Base-by-base conservation (phyloP, 1,140 invertebrate species). In the Drosophila lowei region DNA sequence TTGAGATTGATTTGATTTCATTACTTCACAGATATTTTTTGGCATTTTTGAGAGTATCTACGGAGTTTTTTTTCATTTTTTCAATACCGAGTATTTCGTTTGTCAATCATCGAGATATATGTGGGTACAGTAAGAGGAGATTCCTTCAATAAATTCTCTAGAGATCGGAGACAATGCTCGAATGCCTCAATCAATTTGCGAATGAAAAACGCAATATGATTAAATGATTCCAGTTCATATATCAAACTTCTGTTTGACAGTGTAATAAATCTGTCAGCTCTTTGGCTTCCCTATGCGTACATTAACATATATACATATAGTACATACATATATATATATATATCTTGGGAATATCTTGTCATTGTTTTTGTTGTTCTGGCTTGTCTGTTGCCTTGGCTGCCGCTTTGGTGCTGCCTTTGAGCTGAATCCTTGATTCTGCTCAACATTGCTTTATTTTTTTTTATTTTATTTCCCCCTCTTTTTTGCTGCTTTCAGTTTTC, bases 251-350 rank as follows among this genome's bases (percentile, higher is more conserved):
- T 66, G 56, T 73, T 50, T 65, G 62, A 49, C 59, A 75, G 70
- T 75, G 65, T 79, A 79, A 70, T 64, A 79, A 79, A 79, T 79
- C 73, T 65, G 77, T 71, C 77, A 70, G 63, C 49, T 60, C 44
- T 23, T 30, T 42, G 63, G 28, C 47, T 41, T 11, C 18, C 23
- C 38, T 16, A 18, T 7, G 61, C 7, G 15, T 13, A 13, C 11
- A 38, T 47, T 42, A 44, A 49, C 67, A 66, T 58, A 50, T 41
- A 41, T 43, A 41, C 30, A 23, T 48, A 30, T 44, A 18, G 30
- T 38, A 30, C 53, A 47, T 54, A 4, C 7, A 41, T 57, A 8
- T 28, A 3, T 52, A 21, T n/a, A 28, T 42, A 18, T 16, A 6
- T n/a, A 2, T 11, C 16, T 21, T 47, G 34, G 34, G 34, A 38